Evolutionary conservation across 2,888 invertebrate species (phyloP).

Genomic region (Lasioglossum pauxillum): DNA sequence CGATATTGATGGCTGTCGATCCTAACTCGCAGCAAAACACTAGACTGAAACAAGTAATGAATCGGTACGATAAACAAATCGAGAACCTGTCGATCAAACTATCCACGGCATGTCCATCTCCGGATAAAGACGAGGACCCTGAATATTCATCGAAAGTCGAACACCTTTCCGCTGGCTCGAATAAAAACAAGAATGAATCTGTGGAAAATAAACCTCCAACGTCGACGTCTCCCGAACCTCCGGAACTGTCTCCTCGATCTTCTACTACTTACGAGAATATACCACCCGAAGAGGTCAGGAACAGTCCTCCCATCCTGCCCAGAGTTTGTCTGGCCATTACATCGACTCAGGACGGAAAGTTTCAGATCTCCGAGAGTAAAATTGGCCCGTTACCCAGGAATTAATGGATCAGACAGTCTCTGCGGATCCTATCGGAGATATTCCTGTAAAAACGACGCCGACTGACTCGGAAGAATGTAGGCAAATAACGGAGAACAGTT

Average conservation of each 20-base stretch:
- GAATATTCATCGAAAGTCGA: background rate
- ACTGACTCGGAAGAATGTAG: background rate
- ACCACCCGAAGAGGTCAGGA: slow-evolving; percentile 56
- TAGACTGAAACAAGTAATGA: slow-evolving; percentile 72
- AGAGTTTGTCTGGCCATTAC: slow-evolving; percentile 64
- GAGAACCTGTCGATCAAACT: slow-evolving; percentile 75
- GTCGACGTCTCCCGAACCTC: slow-evolving; percentile 71
- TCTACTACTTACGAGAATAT: slow-evolving; percentile 53
- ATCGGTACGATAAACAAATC: slow-evolving; percentile 75
- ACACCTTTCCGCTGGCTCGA: background rate
- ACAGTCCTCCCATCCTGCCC: slow-evolving; percentile 75
- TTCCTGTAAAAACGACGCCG: background rate
- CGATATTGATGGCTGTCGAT: slow-evolving; percentile 65
- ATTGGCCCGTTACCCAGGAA: slow-evolving; percentile 29
- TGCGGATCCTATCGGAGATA: background rate
- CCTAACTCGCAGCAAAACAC: slow-evolving; percentile 57
- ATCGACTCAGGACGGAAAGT: slow-evolving; percentile 31
- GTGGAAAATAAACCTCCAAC: slow-evolving; percentile 2
- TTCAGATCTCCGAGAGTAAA: slow-evolving; percentile 9
- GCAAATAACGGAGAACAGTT: background rate
- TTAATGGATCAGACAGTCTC: background rate
- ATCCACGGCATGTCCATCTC: slow-evolving; percentile 50
- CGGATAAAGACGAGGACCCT: slow-evolving; percentile 1
- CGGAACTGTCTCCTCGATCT: slow-evolving; percentile 74
- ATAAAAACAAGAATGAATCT: background rate